Conservation (phyloP, 2,113 vertebrate species). For the Crotalus tigris region DNA sequence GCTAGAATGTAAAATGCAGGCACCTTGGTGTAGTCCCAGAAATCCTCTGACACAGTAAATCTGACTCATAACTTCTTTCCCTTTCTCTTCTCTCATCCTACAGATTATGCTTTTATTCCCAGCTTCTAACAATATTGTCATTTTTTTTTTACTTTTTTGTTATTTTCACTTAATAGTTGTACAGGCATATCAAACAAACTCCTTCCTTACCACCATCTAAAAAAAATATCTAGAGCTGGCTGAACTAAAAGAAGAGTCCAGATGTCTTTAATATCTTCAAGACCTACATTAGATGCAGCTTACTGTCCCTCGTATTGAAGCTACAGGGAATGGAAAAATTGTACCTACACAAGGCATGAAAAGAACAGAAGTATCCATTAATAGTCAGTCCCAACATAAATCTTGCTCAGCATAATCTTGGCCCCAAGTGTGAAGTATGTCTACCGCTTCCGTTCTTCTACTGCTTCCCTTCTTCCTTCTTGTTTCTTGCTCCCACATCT, state of each 20-base stretch:
- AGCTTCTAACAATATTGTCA: conserved; percentile 8
- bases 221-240: neutral
- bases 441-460: no score
- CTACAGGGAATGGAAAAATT: neutral
- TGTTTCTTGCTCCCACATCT: neutral
- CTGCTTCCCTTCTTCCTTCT: neutral
- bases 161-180: neutral
- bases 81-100: neutral
- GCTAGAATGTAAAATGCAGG: neutral
- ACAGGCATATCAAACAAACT: neutral
- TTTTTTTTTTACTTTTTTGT: neutral
- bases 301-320: neutral
- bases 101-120: conserved; percentile 6
- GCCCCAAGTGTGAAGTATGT: neutral
- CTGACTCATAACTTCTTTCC: conserved; percentile 13
- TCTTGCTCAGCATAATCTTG: neutral
- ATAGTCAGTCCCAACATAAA: neutral
- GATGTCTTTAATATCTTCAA: neutral
- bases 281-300: neutral
- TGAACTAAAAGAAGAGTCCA: neutral
- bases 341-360: neutral
- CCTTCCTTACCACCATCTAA: neutral
- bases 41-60: conserved; percentile 20
- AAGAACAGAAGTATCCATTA: neutral
- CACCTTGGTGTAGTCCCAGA: neutral